Evolutionary conservation across 2,888 invertebrate genomes (phyloP), one percentile per base, ranked within the genome.

Genomic region (Hipparchia sbordonii): DNA sequence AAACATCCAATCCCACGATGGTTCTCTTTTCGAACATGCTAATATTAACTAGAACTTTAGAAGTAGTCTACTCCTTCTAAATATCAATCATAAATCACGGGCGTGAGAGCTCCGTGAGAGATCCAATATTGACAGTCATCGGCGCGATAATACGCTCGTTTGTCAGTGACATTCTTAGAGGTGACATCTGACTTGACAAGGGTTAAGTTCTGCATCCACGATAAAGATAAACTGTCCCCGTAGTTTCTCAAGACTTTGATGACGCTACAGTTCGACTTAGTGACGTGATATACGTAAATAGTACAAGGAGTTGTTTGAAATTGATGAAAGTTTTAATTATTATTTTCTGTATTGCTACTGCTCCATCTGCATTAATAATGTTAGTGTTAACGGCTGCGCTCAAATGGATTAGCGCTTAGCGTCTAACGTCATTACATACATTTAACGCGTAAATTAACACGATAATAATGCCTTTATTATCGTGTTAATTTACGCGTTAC

Each of bases 121-220:
- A 23, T 46, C 7, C 67, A 57, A 67, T 67, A 67, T 67, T 67
- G 67, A 67, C 67, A 67, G 67, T 67, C 57, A 67, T 67, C 67
- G 67, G 5, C 13, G 46, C 48, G 57, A 67, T 67, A 67, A 57
- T 46, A 57, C 57, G 67, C 46, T 67, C 67, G 68, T 68, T 68
- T 68, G 68, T 68, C 68, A 68, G 59, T 60, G 68, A 68, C 39
- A 39, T 39, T 39, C 39, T 39, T 39, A 39, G 39, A 39, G 39
- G 39, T 39, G 39, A 39, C 68, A 60, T 68, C 60, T 60, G 67
- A 51, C 68, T 51, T 60, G 68, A 68, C 59, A 60, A 68, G 68
- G 68, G 59, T 68, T 60, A n/a, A 68, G 51, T 68, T 68, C 59
- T 51, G 68, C 68, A 68, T 68, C 68, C 51, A 48, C 62, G 56